phyloP scores from a whole-genome alignment of 2,797 vertebrate species.

The Apogon talboti region DNA sequence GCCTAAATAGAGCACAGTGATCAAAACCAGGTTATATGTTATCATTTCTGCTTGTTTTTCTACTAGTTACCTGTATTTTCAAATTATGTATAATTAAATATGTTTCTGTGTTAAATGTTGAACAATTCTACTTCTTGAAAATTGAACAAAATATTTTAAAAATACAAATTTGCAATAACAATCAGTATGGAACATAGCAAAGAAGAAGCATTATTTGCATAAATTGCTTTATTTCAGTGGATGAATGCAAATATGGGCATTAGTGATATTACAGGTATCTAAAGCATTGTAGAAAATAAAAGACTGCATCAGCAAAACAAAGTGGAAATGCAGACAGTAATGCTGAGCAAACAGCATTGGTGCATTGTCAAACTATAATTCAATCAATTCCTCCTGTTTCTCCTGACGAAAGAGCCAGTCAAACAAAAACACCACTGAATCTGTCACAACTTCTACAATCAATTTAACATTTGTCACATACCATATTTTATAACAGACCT shows the following conservation, averaged over 20 bases:
- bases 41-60: too few species aligned
- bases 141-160: too few species aligned
- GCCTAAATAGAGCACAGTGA: too few species aligned
- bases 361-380: conserved; percentile 67
- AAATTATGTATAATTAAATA: too few species aligned
- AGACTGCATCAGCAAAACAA: not conserved
- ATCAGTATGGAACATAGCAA: not conserved
- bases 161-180: not conserved
- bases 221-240: conserved; percentile 41
- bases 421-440: conserved; percentile 56
- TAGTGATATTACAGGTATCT: not conserved
- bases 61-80: too few species aligned
- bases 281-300: conserved; percentile 23
- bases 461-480: conserved; percentile 72
- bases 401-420: conserved; percentile 75
- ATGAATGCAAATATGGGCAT: not conserved
- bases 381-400: conserved; percentile 70
- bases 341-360: not conserved
- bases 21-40: too few species aligned
- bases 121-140: too few species aligned
- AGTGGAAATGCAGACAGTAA: not conserved
- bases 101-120: too few species aligned
- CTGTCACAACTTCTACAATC: conserved; percentile 57
- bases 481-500: conserved; percentile 79
- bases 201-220: not conserved